Conservation (phyloP, 2,797 vertebrate genomes). For the Neostethus bicornis region DNA sequence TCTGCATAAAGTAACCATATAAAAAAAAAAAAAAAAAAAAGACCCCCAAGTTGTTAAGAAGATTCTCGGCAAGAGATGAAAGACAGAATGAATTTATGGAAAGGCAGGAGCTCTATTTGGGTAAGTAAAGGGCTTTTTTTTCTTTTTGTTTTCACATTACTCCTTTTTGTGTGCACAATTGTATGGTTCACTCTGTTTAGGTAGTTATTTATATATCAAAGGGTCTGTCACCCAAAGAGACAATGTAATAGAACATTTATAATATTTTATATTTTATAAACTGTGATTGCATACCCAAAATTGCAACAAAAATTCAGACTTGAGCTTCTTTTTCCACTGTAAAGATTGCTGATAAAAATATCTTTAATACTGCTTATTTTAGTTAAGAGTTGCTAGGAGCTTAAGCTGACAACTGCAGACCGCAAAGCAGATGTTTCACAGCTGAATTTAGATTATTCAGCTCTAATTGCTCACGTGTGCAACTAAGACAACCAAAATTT, state of each 20-base stretch:
- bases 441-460: slow-evolving; percentile 40
- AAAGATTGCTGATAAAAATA: background rate
- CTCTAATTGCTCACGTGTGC: slow-evolving; percentile 22
- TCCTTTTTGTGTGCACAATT: slow-evolving; percentile 1
- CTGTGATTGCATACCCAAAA: background rate
- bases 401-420: slow-evolving; percentile 7
- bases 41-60: slow-evolving; percentile 55
- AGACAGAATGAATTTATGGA: slow-evolving; percentile 52
- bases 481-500: slow-evolving; percentile 32
- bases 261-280: background rate
- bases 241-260: too few species aligned
- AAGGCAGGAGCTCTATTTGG: slow-evolving; percentile 40
- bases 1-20: slow-evolving; percentile 40
- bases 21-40: too few species aligned
- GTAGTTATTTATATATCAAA: background rate
- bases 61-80: slow-evolving; percentile 55
- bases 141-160: slow-evolving; percentile 2
- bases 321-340: background rate
- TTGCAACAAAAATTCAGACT: background rate
- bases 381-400: slow-evolving; percentile 18
- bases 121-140: slow-evolving; percentile 13
- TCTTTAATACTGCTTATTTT: slow-evolving; percentile 8
- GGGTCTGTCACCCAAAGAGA: too few species aligned
- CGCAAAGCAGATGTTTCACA: slow-evolving; percentile 33
- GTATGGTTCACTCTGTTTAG: slow-evolving; percentile 1